Evolutionary conservation across 2,113 vertebrate genomes (phyloP).

Genomic region (Octodon degus): DNA sequence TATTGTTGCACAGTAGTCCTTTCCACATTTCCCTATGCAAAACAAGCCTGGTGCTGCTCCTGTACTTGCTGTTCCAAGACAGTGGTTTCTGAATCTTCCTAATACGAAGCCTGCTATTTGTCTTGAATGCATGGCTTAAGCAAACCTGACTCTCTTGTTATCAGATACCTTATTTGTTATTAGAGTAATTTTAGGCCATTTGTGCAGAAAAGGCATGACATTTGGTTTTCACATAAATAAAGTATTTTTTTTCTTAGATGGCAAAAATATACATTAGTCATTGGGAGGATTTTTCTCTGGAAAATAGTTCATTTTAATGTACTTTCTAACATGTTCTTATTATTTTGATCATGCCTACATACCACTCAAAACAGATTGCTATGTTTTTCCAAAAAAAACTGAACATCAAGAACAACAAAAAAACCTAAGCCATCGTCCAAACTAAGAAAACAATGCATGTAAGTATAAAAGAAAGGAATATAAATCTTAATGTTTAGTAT

Average conservation of each 20-base stretch:
- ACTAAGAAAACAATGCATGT: background rate
- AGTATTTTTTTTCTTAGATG: constrained; percentile 28
- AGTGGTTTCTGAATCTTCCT: constrained; percentile 39
- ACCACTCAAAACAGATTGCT: constrained; percentile 10
- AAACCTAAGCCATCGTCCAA: background rate
- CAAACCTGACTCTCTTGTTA: constrained; percentile 44
- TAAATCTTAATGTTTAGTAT: background rate
- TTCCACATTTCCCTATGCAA: constrained; percentile 25
- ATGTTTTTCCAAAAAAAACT: background rate
- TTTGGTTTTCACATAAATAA: constrained; percentile 62
- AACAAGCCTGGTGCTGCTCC: background rate
- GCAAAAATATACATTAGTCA: background rate
- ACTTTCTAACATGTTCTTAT: background rate
- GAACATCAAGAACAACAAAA: background rate
- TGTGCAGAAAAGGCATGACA: constrained; percentile 50
- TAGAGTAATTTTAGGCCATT: constrained; percentile 62
- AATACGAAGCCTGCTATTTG: constrained; percentile 8
- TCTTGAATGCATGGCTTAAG: constrained; percentile 47
- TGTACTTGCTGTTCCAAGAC: constrained; percentile 39
- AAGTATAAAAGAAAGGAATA: background rate
- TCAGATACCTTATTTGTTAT: constrained; percentile 36
- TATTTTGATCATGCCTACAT: background rate
- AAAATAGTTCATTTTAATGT: constrained; percentile 52
- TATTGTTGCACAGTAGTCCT: background rate
- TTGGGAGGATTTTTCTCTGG: background rate